A percentile compares a stretch with the other conserved stretches of the same genome.
Evolutionary conservation across 2,888 invertebrate species (phyloP).

Genomic region (Troilus luridus): DNA sequence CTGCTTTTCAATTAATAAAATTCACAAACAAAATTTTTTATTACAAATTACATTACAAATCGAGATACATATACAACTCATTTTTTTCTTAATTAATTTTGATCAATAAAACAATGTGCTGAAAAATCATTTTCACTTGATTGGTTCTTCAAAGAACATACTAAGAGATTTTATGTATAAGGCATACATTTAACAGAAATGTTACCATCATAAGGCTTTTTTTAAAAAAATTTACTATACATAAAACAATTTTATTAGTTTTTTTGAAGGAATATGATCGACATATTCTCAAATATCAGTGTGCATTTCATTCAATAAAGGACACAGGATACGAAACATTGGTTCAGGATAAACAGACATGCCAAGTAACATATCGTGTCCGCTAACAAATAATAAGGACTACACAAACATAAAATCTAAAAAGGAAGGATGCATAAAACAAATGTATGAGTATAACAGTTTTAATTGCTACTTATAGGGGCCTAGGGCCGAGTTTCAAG

Average conservation of each 20-base stretch:
- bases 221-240: neutral
- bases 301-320: conserved; percentile 2
- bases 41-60: conserved; percentile 15
- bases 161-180: neutral
- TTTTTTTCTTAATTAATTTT: neutral
- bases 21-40: neutral
- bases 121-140: neutral
- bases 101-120: neutral
- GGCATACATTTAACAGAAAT: neutral
- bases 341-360: neutral
- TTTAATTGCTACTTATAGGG: neutral
- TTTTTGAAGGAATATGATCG: neutral
- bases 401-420: neutral
- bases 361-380: neutral
- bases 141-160: neutral
- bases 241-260: neutral
- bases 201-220: neutral
- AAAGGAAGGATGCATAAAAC: neutral
- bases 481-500: neutral
- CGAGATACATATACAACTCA: neutral
- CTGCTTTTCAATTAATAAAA: neutral
- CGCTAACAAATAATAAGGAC: neutral
- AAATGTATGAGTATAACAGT: neutral
- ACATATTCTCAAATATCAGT: neutral
- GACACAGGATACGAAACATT: neutral